phyloP scores from a whole-genome alignment of 2,797 vertebrate species.

The Sebastes kiyomatsui region DNA sequence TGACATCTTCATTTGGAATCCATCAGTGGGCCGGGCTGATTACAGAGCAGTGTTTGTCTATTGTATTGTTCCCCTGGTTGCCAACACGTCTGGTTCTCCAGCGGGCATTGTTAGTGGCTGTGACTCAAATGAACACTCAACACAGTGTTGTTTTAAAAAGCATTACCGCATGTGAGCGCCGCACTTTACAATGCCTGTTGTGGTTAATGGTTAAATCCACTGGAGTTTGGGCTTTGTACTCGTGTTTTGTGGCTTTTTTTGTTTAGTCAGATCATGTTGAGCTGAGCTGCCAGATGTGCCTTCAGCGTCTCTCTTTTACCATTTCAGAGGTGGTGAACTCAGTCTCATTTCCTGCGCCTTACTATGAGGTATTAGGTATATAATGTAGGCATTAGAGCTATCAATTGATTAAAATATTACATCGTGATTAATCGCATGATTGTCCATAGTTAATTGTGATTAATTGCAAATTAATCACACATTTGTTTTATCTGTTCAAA shows the following conservation, averaged over 20 bases:
- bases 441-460: no score
- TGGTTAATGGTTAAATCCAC: slow-evolving; percentile 42
- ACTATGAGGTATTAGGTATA: background rate
- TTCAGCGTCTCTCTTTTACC: slow-evolving; percentile 11
- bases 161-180: slow-evolving; percentile 23
- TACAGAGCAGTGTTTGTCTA: slow-evolving; percentile 65
- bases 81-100: slow-evolving; percentile 52
- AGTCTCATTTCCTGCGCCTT: background rate
- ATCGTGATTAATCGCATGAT: no score
- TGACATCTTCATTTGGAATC: slow-evolving; percentile 71
- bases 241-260: slow-evolving; percentile 40
- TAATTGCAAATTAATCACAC: no score
- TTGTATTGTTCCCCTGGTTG: slow-evolving; percentile 61
- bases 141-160: slow-evolving; percentile 48
- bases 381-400: background rate
- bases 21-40: slow-evolving; percentile 64
- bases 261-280: slow-evolving; percentile 40
- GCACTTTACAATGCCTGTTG: slow-evolving; percentile 32
- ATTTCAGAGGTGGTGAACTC: slow-evolving; percentile 14
- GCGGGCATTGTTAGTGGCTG: slow-evolving; percentile 48
- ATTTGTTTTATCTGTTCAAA: no score
- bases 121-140: slow-evolving; percentile 49
- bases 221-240: slow-evolving; percentile 26
- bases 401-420: accelerated
- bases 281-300: slow-evolving; percentile 35